phyloP scores from a whole-genome alignment of 1,140 invertebrate species.

The Idris sp. region DNA sequence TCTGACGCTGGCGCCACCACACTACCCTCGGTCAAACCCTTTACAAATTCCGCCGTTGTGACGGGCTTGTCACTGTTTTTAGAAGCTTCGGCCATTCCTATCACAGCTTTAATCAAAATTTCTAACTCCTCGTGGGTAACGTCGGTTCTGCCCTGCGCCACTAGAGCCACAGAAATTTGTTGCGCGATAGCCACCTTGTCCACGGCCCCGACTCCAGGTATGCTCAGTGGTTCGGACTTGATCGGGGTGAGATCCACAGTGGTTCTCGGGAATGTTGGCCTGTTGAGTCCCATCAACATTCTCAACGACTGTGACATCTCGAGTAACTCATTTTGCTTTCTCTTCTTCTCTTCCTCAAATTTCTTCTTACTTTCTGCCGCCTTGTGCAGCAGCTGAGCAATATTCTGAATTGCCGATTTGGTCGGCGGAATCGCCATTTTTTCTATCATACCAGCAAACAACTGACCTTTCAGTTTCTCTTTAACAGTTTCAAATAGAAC shows the following conservation, averaged over 20 bases:
- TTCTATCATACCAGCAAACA: conserved; percentile 86
- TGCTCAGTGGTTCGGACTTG: conserved; percentile 78
- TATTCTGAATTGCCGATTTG: conserved; percentile 82
- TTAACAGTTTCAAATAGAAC: conserved; percentile 89
- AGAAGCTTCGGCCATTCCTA: conserved; percentile 82
- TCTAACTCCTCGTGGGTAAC: conserved; percentile 87
- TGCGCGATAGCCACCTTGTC: conserved; percentile 86
- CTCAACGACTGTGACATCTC: conserved; percentile 64
- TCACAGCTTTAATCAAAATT: conserved; percentile 86
- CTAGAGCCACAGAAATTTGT: conserved; percentile 86
- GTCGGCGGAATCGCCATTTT: conserved; percentile 82
- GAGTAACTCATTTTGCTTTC: conserved; percentile 65
- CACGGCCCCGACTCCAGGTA: conserved; percentile 84
- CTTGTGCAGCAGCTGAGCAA: conserved; percentile 83
- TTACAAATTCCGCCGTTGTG: conserved; percentile 78
- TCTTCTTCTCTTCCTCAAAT: conserved; percentile 76
- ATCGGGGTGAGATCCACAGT: conserved; percentile 59
- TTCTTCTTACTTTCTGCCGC: conserved; percentile 79
- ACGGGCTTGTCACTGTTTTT: conserved; percentile 78
- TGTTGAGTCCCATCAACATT: conserved; percentile 65
- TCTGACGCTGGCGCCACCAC: conserved; percentile 52
- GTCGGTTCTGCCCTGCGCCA: conserved; percentile 87
- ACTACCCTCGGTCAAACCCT: conserved; percentile 72
- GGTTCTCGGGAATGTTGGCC: conserved; percentile 64
- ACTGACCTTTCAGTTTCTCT: conserved; percentile 89